Evolutionary conservation across 2,888 invertebrate genomes (phyloP), one percentile per base, ranked within the genome.

Genomic region (Parnassius apollo): DNA sequence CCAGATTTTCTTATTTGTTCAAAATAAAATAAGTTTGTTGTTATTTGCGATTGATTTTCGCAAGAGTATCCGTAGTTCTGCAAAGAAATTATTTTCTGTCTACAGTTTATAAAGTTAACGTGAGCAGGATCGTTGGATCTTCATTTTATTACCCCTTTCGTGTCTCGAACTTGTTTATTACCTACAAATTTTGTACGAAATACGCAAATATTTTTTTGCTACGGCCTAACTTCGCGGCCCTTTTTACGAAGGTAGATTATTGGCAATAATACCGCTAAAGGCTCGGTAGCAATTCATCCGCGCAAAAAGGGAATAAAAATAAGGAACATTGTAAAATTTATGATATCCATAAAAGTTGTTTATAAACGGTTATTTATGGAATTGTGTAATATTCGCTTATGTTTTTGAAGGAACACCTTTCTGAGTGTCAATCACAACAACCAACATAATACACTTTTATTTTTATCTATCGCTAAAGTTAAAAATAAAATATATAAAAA

Each of bases 101-200:
- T 35, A 35, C 35, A 35, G 35, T 49, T 35, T 49, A 42, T 80
- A 80, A 86, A 85, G 78, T 81, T 81, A 69, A 75, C 74, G 70
- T 70, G 68, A 73, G 46, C 46, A n/a, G 78, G 79, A 18, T 80
- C 81, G 80, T 79, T 78, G 73, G 71, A 71, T 76, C 74, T 72
- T 74, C 75, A 75, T 80, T 81, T 84, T 85, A 81, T 82, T 80
- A 79, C 75, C 69, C 73, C 73, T 75, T 73, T 71, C 71, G 78
- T 80, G 78, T 78, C 74, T 74, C 74, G 70, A 77, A 76, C 75
- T 78, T 75, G 67, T 85, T 86, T 85, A 86, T 83, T 71, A 78
- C 70, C 81, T 72, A 83, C 85, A 83, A 85, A 83, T 85, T 81
- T 77, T 76, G 74, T 71, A 75, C 74, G 75, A 73, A 79, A 77